A percentile compares a stretch with the other conserved stretches of the same genome.
Conservation (phyloP, 2,113 vertebrate species). For the Solenodon paradoxus region DNA sequence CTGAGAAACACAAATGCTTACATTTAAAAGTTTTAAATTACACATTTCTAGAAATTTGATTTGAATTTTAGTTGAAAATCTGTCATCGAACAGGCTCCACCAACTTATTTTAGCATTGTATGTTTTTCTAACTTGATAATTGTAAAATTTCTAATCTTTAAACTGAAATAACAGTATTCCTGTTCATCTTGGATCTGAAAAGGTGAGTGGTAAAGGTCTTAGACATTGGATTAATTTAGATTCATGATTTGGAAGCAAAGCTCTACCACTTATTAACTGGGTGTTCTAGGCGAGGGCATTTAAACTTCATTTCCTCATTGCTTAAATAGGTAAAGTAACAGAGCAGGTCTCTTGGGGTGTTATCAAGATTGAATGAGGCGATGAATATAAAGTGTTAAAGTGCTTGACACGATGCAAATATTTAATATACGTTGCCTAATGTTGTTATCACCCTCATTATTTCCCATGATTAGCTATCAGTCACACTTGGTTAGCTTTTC, state of each 20-base stretch:
- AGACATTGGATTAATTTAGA: constrained; percentile 17
- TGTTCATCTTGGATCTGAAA: constrained; percentile 14
- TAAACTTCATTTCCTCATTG: constrained; percentile 33
- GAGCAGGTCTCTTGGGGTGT: not conserved
- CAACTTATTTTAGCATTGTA: not conserved
- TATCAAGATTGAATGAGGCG: not conserved
- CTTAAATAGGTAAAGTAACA: not conserved
- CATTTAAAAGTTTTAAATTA: constrained; percentile 8
- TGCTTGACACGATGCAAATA: not conserved
- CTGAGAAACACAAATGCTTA: not conserved
- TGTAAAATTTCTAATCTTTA: not conserved
- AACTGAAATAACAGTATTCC: not conserved
- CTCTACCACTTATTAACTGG: not conserved
- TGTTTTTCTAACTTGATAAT: not conserved
- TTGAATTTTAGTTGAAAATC: not conserved
- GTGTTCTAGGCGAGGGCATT: constrained; percentile 39
- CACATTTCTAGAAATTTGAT: not conserved
- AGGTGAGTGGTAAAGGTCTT: not conserved
- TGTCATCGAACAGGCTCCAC: not conserved
- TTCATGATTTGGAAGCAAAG: constrained; percentile 4
- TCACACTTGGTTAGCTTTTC: not conserved
- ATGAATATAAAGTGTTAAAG: constrained; percentile 31
- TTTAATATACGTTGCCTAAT: not conserved
- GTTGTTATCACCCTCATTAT: not conserved
- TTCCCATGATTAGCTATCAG: not conserved